Base-by-base conservation (phyloP, 30 jellyfish, hydroid and myxozoan species). In the Hydra vulgaris region DNA sequence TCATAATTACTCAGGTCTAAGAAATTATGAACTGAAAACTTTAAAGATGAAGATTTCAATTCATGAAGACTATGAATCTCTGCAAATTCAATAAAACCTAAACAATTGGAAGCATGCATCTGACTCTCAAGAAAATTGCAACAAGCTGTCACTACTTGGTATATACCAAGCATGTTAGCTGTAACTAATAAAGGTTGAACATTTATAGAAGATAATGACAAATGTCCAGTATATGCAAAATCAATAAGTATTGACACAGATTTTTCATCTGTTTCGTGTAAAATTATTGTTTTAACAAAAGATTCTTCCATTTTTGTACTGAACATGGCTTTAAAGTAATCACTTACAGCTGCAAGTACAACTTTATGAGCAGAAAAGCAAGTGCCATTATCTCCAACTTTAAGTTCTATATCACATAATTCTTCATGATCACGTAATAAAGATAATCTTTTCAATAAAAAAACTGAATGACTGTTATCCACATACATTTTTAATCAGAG, bases 271-370 rank as follows among this genome's bases (percentile, higher is more conserved):
- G 83, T 79, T 25, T 89, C 89, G 52, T 89, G 92, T 18, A 89
- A 87, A 7, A 80, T 70, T 16, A 89, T 87, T 22, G 88, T 85
- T 75, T 84, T 73, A 70, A 70, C 77, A 54, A 26, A 17, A 79
- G 95, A 81, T 76, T 89, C 97, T 70, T 89, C 95, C 92, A 89
- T 80, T 72, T 80, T 84, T 54, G 95, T 92, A 21, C 95, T 84
- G 71, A 89, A 89, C 97, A 89, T 89, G 25, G 97, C 97, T 77
- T 89, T 89, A 84, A 89, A 89, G 74, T 89, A 89, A 40, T 85
- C 89, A 75, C 97, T 89, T 22, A 88, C 80, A 15, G 97, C 97
- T 66, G 97, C 89, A 54, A 89, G 69, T 5, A 89, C 97, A 61
- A 83, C 95, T 77, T 89, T 89, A 72, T 89, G 97, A 17, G 95